phyloP scores from a whole-genome alignment of 2,888 invertebrate species.

The Rotaria sp. region DNA sequence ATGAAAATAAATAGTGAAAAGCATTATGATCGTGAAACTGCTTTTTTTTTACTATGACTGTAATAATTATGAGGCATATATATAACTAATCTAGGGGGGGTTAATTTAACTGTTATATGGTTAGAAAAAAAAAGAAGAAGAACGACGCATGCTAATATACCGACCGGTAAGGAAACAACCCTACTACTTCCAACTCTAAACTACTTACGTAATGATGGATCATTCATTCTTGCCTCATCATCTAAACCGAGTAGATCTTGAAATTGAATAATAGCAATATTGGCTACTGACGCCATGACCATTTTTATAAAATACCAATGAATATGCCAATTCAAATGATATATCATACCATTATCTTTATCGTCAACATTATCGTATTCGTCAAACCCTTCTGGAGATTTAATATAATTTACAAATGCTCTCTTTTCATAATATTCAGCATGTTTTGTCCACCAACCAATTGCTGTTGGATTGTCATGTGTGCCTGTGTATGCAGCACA shows the following conservation, averaged over 20 bases:
- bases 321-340: not conserved
- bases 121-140: too few species aligned
- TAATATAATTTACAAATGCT: not conserved
- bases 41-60: too few species aligned
- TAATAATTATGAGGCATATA: too few species aligned
- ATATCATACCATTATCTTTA: not conserved
- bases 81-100: too few species aligned
- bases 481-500: not conserved
- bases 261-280: not conserved
- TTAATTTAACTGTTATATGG: too few species aligned
- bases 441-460: not conserved
- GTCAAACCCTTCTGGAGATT: not conserved
- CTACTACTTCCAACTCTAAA: too few species aligned
- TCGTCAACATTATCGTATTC: not conserved
- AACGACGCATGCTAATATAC: too few species aligned
- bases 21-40: too few species aligned
- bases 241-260: not conserved
- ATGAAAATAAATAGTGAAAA: too few species aligned
- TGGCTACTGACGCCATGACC: not conserved
- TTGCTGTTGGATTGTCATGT: not conserved
- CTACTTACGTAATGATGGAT: not conserved
- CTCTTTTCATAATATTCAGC: not conserved
- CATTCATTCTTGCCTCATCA: not conserved
- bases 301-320: not conserved
- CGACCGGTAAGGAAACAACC: too few species aligned